Evolutionary conservation across 1,140 invertebrate genomes (phyloP), one percentile per base, ranked within the genome.

Genomic region (Zophobas morio): DNA sequence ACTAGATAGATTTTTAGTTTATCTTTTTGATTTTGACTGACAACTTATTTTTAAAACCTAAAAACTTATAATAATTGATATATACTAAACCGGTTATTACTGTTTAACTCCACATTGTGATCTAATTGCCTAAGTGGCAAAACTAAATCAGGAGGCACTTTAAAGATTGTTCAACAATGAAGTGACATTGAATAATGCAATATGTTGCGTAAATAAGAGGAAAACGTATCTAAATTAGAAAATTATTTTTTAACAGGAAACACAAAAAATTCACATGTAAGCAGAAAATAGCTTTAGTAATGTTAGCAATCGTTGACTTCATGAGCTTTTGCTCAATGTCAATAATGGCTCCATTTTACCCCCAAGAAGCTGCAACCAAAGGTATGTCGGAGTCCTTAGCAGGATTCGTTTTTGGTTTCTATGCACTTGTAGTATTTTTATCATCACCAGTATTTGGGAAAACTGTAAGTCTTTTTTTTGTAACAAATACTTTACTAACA

Each of bases 311-410:
- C 1, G 91, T 92, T 37, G 91, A 93, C 84, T 93, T 94, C 84
- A 90, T 92, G 82, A 91, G 91, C 80, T 93, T 91, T 84, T 92
- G 93, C 76, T 92, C 92, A 4, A 93, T 94, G 92, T 93, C 92
- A 33, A 91, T 94, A 51, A 92, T 94, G 88, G 92, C 93, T 6
- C 93, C 93, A 0, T 94, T 94, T 85, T 94, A 93, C 85, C 93
- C 93, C 0, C 86, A 89, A 77, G 92, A 93, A 86, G 92, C 92
- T 1, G 83, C 87, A 1, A 79, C 82, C 8, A 93, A 93, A 85
- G 92, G 91, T 39, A 89, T 94, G 82, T 88, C 89, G 1, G 88
- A 91, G 75, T 89, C 91, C 1, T 85, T 92, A 75, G 91, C 91
- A 35, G 93, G 93, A 3, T 89, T 93, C 77, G 92, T 94, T 1